Evolutionary conservation across 2,888 invertebrate genomes (phyloP).

Genomic region (Teleogryllus oceanicus): DNA sequence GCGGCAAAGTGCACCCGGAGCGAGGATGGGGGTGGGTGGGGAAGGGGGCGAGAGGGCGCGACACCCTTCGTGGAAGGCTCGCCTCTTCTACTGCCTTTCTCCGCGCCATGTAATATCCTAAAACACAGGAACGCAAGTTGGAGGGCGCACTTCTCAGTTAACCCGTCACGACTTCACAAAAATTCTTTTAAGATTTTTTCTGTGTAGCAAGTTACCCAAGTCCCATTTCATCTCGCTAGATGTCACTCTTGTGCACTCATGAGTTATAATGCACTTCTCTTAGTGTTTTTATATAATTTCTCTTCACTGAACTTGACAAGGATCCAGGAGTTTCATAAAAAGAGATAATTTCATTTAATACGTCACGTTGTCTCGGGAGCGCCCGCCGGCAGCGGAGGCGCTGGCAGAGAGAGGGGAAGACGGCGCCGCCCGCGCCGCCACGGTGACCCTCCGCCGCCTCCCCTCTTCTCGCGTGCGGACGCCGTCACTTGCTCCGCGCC

Average conservation of each 20-base stretch:
- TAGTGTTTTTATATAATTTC: constrained; percentile 18
- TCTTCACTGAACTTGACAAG: constrained; percentile 18
- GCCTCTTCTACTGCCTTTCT: background rate
- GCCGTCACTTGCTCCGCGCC: background rate
- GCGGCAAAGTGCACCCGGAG: no score
- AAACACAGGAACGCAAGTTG: constrained; percentile 6
- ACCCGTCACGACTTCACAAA: constrained; percentile 18
- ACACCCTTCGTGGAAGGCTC: no score
- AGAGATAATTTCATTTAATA: constrained; percentile 18
- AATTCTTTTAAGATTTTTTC: constrained; percentile 7
- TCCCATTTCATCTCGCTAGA: constrained; percentile 18
- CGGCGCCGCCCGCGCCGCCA: background rate
- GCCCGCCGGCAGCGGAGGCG: background rate
- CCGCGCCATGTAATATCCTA: background rate
- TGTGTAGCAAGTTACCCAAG: constrained; percentile 18
- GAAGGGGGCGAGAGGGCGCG: no score
- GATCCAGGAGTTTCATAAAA: constrained; percentile 18
- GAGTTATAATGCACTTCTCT: constrained; percentile 18
- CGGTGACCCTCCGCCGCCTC: background rate
- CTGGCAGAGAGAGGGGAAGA: background rate
- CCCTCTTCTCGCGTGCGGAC: background rate
- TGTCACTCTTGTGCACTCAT: constrained; percentile 18
- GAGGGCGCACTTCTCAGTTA: background rate
- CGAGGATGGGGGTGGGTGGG: no score
- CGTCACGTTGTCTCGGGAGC: constrained; percentile 7